phyloP scores from a whole-genome alignment of 2,113 vertebrate genomes.

The Pungitius pungitius region DNA sequence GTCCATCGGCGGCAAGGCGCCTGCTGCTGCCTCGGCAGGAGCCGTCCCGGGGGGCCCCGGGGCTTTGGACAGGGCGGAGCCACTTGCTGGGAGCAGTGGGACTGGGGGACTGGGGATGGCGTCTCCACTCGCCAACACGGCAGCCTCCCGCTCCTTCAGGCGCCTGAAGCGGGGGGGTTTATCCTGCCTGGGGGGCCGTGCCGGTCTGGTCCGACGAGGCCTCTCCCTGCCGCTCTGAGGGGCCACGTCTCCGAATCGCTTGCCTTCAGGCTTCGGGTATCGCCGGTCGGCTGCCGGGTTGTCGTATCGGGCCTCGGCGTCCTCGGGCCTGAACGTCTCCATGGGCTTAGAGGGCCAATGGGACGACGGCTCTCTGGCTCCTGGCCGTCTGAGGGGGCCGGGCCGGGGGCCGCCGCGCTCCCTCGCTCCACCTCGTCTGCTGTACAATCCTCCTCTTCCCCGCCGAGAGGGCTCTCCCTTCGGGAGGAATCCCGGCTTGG shows the following conservation, averaged over 20 bases:
- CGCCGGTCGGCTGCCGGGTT: conserved; percentile 81
- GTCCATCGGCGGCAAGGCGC: conserved; percentile 43
- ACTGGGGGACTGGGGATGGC: conserved; percentile 34
- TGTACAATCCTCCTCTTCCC: conserved; percentile 91
- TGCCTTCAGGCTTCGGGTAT: conserved; percentile 87
- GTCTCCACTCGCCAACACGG: conserved; percentile 77
- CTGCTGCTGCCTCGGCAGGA: conserved; percentile 61
- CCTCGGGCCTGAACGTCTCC: conserved; percentile 85
- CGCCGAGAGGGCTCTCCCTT: conserved; percentile 94
- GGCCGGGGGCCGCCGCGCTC: conserved; percentile 88
- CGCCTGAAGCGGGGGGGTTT: conserved; percentile 95
- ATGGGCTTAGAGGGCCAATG: conserved; percentile 93
- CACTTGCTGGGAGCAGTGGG: conserved; percentile 42
- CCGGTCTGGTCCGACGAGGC: conserved; percentile 91
- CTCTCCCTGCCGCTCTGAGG: conserved; percentile 87
- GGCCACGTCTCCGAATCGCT: conserved; percentile 86
- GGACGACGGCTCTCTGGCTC: conserved; percentile 84
- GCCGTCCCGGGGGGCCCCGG: conserved; percentile 77
- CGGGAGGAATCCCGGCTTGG: conserved; percentile 93
- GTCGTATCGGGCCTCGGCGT: conserved; percentile 75
- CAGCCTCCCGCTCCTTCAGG: conserved; percentile 91
- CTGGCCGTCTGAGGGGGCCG: conserved; percentile 84
- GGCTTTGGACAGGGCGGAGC: conserved; percentile 67
- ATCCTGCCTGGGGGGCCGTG: conserved; percentile 94
- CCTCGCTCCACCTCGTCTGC: conserved; percentile 85